phyloP scores from a whole-genome alignment of 2,113 vertebrate species.

The Gallinago paraguaiae region DNA sequence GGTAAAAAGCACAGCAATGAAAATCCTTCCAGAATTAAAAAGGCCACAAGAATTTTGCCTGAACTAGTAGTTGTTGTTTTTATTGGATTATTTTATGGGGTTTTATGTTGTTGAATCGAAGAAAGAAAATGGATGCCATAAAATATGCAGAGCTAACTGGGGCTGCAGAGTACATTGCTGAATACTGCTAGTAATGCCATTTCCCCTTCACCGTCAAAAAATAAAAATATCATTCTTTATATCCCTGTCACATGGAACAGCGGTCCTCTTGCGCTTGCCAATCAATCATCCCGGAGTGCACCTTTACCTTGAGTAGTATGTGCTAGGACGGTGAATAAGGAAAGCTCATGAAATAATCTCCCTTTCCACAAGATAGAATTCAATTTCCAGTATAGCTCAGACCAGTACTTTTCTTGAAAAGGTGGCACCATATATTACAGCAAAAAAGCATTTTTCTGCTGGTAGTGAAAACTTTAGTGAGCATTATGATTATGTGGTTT shows the following conservation, averaged over 20 bases:
- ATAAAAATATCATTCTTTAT: constrained; percentile 55
- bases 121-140: constrained; percentile 62
- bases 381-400: constrained; percentile 50
- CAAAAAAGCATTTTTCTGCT: constrained; percentile 11
- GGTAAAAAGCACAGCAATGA: neutral
- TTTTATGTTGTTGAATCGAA: constrained; percentile 67
- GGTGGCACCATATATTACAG: constrained; percentile 39
- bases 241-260: constrained; percentile 51
- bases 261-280: neutral
- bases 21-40: constrained; percentile 34
- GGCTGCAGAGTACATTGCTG: constrained; percentile 43
- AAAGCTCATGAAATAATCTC: constrained; percentile 61
- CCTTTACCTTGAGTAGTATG: constrained; percentile 51
- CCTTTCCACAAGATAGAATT: constrained; percentile 58
- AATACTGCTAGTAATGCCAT: constrained; percentile 49
- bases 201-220: constrained; percentile 64
- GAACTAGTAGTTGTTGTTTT: constrained; percentile 53
- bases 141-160: constrained; percentile 57
- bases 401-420: constrained; percentile 35
- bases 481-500: constrained; percentile 52
- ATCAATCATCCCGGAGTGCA: constrained; percentile 52
- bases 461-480: constrained; percentile 52
- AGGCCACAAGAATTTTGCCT: constrained; percentile 36
- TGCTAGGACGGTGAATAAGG: constrained; percentile 32
- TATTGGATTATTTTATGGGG: constrained; percentile 59